Percentiles rank a stretch among this genome's conserved stretches.
Conservation (phyloP, 2,797 vertebrate genomes). For the Botia almorhae region DNA sequence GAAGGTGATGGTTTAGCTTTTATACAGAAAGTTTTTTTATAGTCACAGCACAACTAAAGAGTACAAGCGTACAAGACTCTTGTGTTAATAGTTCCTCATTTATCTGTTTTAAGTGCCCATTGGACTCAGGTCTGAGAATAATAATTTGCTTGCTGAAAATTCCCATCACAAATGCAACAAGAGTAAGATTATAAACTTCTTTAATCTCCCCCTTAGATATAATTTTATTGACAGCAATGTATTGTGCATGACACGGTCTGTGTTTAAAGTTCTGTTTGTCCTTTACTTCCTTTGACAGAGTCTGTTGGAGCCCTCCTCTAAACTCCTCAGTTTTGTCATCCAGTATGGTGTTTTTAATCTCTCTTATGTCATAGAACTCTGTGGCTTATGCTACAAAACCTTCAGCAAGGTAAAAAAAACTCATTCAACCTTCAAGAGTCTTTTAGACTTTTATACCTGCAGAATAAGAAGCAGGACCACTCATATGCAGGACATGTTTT, state of each 20-base stretch:
- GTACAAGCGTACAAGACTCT: background rate
- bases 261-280: background rate
- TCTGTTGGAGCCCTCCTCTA: conserved; percentile 97
- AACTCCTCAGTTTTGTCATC: conserved; percentile 95
- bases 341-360: conserved; percentile 96
- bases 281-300: conserved; percentile 75
- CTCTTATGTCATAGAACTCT: conserved; percentile 94
- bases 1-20: conserved; percentile 81
- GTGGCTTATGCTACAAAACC: conserved; percentile 93
- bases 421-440: background rate
- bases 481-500: too few relatives aligned
- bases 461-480: too few relatives aligned
- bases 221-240: background rate
- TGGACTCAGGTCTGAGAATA: conserved; percentile 96
- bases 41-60: conserved; percentile 25
- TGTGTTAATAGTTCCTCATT: background rate
- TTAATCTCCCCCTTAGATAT: background rate
- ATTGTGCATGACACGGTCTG: background rate
- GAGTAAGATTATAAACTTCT: conserved; percentile 79
- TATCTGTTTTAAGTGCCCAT: conserved; percentile 83
- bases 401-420: conserved; percentile 91
- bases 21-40: background rate
- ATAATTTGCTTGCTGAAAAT: conserved; percentile 99
- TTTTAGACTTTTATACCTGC: background rate
- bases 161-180: conserved; percentile 90